Base-by-base conservation (phyloP, 2,113 vertebrate genomes). In the Psilopsiagon aymara region DNA sequence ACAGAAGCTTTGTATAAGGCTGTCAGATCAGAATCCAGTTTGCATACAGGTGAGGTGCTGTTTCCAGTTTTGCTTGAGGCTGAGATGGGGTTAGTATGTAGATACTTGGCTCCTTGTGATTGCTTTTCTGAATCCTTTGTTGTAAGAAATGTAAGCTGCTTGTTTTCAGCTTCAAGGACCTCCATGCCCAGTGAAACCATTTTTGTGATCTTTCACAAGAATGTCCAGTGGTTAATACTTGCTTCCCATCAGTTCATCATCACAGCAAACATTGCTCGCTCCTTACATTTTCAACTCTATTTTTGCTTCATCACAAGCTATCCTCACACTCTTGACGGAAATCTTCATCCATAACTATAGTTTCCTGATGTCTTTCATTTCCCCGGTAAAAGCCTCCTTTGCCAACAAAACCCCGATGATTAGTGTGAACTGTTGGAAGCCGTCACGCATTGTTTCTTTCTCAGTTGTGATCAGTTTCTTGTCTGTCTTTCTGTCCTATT, bases 131-230 rank as follows among this genome's bases (percentile, higher is more conserved):
- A 43, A 28, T 77, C 24, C 21, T 68, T 35, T 43, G 9, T 43
- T 92, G 14, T 49, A 53, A 67, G 46, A 35, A 67, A n/a, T 1
- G 31, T 6, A 44, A 80, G 8, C 49, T 86, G 49, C 53, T 77
- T 49, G 1, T 47, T 88, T 75, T 20, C 57, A 43, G 16, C 46
- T 8, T 29, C 4, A 11, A 52, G 21, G 39, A 35, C 21, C 33
- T 57, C 52, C 17, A 2, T 9, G 23, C 2, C 35, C 29, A 1
- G 1, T n/a, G 53, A 49, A 80, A 49, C 27, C 2, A 1, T 9
- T 1, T 69, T 43, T 81, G 18, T 49, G 41, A 44, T 37, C 19
- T n/a, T 69, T 46, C 82, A 33, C 18, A 27, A 15, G 13, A 43
- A 28, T 35, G 8, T 21, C 70, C 64, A 35, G 25, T 20, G 28